Percentiles rank a stretch among this genome's conserved stretches.
These are phyloP conservation scores for Euwallacea similis DNA, from an alignment of 1,140 invertebrate species.

Conservation along the genomic window DNA sequence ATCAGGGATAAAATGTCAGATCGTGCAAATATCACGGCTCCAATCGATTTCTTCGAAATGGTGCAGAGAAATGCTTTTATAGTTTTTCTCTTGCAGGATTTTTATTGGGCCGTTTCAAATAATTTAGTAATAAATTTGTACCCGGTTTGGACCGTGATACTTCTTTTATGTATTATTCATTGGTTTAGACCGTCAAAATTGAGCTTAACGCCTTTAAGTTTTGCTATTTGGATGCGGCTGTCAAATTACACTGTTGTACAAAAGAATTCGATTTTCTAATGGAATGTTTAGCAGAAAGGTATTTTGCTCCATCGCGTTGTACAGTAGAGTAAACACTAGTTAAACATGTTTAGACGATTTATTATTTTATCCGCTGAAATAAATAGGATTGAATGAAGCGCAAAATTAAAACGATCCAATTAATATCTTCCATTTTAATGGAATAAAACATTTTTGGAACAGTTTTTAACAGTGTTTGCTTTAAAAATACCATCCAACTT, in stretches of 20 bases:
- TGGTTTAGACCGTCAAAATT: constrained; percentile 17
- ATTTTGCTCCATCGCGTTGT: neutral
- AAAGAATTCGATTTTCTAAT: neutral
- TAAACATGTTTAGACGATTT: neutral
- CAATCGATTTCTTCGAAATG: constrained; percentile 34
- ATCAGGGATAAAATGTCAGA: constrained; percentile 37
- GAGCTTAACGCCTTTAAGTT: constrained; percentile 2
- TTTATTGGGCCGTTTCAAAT: constrained; percentile 36
- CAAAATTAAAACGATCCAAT: constrained; percentile 21
- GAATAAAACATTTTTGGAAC: neutral
- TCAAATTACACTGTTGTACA: too few relatives aligned
- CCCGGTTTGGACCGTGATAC: constrained; percentile 17
- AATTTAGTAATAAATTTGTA: constrained; percentile 38
- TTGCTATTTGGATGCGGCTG: neutral
- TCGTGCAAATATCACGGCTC: constrained; percentile 35
- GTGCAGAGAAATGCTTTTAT: constrained; percentile 38
- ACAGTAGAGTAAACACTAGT: neutral
- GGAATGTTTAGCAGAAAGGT: neutral
- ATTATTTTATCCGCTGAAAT: constrained; percentile 20
- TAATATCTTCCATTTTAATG: constrained; percentile 15
- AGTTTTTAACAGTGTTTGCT: neutral
- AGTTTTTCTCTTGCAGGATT: constrained; percentile 35
- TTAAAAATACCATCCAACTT: neutral
- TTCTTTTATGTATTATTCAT: constrained; percentile 30
- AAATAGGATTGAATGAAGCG: constrained; percentile 17